These are phyloP conservation scores for Bungarus multicinctus DNA, from an alignment of 2,113 vertebrate genomes.

Conservation along the genomic window DNA sequence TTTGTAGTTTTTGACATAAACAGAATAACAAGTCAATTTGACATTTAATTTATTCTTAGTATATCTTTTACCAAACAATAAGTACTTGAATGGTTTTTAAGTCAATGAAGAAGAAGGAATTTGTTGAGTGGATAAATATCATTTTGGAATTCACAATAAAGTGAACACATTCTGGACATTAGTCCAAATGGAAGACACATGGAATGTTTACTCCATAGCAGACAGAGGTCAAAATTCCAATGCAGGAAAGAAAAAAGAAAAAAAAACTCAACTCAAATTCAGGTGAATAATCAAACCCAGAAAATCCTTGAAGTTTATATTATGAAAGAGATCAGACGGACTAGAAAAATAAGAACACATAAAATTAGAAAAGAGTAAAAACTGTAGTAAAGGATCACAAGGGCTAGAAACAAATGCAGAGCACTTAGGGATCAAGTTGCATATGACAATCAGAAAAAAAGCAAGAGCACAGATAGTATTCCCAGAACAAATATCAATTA, in stretches of 20 bases:
- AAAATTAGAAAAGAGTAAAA: neutral
- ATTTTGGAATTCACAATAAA: neutral
- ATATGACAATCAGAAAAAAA: neutral
- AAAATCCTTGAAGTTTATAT: neutral
- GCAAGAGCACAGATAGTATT: no score
- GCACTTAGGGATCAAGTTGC: neutral
- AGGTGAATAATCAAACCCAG: neutral
- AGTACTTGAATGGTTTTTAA: neutral
- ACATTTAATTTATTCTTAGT: neutral
- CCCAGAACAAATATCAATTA: neutral
- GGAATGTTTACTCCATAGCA: neutral
- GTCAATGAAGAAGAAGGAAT: neutral
- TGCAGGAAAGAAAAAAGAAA: neutral
- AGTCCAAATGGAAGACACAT: neutral
- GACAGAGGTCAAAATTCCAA: neutral
- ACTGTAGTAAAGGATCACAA: neutral
- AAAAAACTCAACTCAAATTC: neutral
- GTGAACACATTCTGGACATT: neutral
- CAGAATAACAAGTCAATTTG: neutral
- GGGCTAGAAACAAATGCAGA: neutral
- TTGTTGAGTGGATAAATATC: neutral
- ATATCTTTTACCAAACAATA: neutral
- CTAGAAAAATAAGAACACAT: neutral
- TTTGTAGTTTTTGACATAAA: neutral
- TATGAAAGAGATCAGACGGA: neutral